Conservation (phyloP, 2,888 invertebrate genomes). For the Laothoe populi region DNA sequence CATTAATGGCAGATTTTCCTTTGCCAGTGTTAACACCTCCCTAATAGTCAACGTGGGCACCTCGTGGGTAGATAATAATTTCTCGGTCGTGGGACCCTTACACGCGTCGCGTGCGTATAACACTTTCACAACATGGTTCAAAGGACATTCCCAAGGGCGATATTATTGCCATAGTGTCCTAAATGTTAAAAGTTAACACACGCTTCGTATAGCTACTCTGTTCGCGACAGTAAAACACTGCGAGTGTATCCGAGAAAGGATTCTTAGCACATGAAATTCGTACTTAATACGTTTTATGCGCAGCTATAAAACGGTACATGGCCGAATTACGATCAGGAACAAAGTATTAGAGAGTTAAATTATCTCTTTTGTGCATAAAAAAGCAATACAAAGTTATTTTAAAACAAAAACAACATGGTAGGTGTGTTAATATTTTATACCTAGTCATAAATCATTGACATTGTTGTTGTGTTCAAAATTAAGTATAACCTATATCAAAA, state of each 20-base stretch:
- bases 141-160: constrained; percentile 48
- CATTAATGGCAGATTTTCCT: too few species aligned
- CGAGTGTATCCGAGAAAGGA: constrained; percentile 7
- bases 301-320: constrained; percentile 5
- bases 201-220: constrained; percentile 38
- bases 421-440: too few species aligned
- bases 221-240: constrained; percentile 35
- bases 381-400: too few species aligned
- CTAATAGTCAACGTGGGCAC: neutral
- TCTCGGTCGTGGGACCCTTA: too few species aligned
- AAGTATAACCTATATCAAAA: neutral
- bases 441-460: too few species aligned
- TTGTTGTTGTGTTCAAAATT: neutral
- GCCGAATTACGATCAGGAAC: neutral
- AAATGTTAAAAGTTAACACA: constrained; percentile 47
- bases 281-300: neutral
- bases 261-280: constrained; percentile 4
- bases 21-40: neutral
- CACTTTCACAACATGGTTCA: constrained; percentile 46
- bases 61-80: neutral
- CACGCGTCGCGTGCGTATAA: constrained; percentile 36
- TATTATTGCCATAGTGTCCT: constrained; percentile 50
- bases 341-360: too few species aligned
- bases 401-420: too few species aligned
- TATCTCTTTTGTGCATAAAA: too few species aligned